Conservation (phyloP, 2,888 invertebrate species). For the Furcula furcula region DNA sequence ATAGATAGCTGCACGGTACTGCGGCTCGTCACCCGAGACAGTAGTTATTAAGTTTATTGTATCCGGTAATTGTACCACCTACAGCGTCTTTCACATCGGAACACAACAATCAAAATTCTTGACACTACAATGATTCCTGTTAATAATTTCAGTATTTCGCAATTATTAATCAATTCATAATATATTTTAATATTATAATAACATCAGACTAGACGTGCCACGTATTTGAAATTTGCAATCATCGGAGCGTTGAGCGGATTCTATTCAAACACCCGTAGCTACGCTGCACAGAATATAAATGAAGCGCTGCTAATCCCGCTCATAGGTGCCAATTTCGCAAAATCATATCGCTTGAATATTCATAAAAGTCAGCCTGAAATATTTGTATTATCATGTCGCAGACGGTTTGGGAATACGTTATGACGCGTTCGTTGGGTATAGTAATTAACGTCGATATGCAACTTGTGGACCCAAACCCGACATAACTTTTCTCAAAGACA, state of each 20-base stretch:
- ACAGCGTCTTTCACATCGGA: too few species aligned
- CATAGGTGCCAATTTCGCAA: conserved; percentile 39
- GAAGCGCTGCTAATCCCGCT: conserved; percentile 35
- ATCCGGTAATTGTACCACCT: too few species aligned
- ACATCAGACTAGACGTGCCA: not conserved
- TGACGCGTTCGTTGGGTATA: not conserved
- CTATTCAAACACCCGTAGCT: conserved; percentile 42
- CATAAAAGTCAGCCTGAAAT: conserved; percentile 34
- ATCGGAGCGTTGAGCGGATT: conserved; percentile 38
- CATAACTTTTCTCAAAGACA: too few species aligned
- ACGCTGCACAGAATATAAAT: conserved; percentile 55
- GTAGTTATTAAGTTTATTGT: too few species aligned
- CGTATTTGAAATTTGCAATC: conserved; percentile 46
- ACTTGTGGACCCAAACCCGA: too few species aligned
- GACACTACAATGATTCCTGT: too few species aligned
- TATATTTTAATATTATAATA: not conserved
- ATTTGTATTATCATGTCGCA: conserved; percentile 27
- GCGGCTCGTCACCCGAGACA: too few species aligned
- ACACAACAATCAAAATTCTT: too few species aligned
- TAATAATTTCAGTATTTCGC: too few species aligned
- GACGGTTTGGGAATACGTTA: conserved; percentile 3
- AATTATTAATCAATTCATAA: too few species aligned
- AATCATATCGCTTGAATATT: conserved; percentile 46
- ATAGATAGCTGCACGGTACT: too few species aligned
- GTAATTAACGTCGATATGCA: too few species aligned